Conservation (phyloP, 2,113 vertebrate species). For the Oreochromis aureus region DNA sequence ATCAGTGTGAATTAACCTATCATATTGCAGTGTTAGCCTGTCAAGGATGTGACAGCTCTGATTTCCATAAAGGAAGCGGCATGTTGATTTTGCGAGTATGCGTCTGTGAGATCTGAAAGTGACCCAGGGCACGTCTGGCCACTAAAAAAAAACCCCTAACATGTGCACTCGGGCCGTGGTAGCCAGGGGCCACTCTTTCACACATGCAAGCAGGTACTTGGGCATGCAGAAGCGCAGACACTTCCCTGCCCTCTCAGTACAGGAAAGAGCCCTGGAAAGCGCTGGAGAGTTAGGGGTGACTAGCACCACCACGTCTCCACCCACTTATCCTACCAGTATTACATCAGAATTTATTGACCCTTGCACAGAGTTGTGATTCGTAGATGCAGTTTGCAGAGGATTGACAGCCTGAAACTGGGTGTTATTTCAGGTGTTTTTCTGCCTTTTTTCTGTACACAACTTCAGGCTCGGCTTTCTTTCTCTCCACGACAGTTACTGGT, state of each 20-base stretch:
- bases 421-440: conserved; percentile 54
- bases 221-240: conserved; percentile 9
- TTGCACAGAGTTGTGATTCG: conserved; percentile 28
- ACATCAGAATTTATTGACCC: conserved; percentile 70
- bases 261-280: conserved; percentile 53
- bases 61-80: conserved; percentile 68
- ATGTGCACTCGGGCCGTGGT: conserved; percentile 45
- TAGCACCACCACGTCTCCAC: conserved; percentile 50
- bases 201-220: conserved; percentile 19
- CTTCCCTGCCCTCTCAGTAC: conserved; percentile 39
- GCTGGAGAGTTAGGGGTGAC: conserved; percentile 46
- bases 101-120: conserved; percentile 30
- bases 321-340: conserved; percentile 61
- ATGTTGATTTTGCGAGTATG: conserved; percentile 39
- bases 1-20: conserved; percentile 55
- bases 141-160: conserved; percentile 56
- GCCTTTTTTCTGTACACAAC: not conserved
- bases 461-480: not conserved
- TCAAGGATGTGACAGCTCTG: conserved; percentile 64
- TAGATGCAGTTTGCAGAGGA: conserved; percentile 16
- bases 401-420: conserved; percentile 40
- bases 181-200: conserved; percentile 60
- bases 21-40: conserved; percentile 42
- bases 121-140: conserved; percentile 51
- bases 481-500: not conserved